Evolutionary conservation across 2,888 invertebrate species (phyloP), one percentile per base, ranked within the genome.

Genomic region (Fragum whitleyi): DNA sequence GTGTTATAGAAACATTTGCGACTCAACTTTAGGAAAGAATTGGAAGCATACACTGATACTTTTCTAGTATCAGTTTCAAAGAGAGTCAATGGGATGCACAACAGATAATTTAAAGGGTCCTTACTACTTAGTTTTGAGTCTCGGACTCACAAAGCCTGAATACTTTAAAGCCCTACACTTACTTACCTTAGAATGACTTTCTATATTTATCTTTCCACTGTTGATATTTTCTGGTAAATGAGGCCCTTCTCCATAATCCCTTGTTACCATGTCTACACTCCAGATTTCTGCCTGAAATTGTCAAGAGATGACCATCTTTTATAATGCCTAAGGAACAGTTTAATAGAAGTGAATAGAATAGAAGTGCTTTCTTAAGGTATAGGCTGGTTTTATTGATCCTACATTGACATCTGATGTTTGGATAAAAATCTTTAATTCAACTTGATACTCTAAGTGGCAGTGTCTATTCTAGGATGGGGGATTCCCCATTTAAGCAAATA

Each of bases 181-280:
- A 42, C 23, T 16, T 68, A 92, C 92, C 89, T 91, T 87, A 36
- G 84, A 85, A 75, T 91, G 92, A 78, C 88, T 90, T 70, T 86
- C 82, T 1, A 92, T 89, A 42, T 81, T 75, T 32, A 93, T 90
- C 29, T 88, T 86, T 1, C 93, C 93, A 55, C 76, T 74, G 5
- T 90, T 87, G 5, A 93, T 87, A 28, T 90, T 88, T 0, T 86
- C 80, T 16, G 87, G 84, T 14, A 83, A 67, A 16, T 91, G 69
- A 2, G 90, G 90, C 89, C 94, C 86, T 91, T 86, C 95, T 95
- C 96, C 93, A 95, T 94, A 94, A 78, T 94, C 96, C 84, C 95
- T 96, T 57, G 96, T 96, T 2, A 97, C 96, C 90, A 97, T 96
- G 77, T 97, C 97, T 90, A 98, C 95, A 89, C 97, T 95, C 90